phyloP scores from a whole-genome alignment of 1,140 invertebrate genomes.

The Chlorops oryzae region DNA sequence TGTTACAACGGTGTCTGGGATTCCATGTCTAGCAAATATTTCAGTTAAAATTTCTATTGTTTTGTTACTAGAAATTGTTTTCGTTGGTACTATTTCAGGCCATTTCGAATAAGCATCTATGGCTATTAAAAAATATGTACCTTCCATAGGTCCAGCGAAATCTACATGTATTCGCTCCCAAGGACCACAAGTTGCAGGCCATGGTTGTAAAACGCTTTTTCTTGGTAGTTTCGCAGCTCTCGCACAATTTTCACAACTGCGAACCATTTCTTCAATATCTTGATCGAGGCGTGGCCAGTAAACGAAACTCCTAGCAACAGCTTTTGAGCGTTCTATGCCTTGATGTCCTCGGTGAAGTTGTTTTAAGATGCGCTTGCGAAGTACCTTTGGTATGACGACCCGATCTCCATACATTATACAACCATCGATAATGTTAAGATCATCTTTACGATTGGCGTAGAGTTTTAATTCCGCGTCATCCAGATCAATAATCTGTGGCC shows the following conservation, averaged over 20 bases:
- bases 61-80: background rate
- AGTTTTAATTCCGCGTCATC: too few species aligned
- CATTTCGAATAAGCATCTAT: slow-evolving; percentile 16
- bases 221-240: background rate
- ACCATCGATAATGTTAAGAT: slow-evolving; percentile 1
- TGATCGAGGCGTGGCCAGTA: slow-evolving; percentile 51
- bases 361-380: slow-evolving; percentile 38
- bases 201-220: background rate
- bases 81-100: slow-evolving; percentile 7
- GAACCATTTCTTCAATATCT: slow-evolving; percentile 42
- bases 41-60: slow-evolving; percentile 5
- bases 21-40: slow-evolving; percentile 19
- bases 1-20: too few species aligned
- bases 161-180: slow-evolving; percentile 10
- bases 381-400: slow-evolving; percentile 34
- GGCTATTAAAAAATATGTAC: slow-evolving; percentile 6
- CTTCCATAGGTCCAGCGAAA: slow-evolving; percentile 9
- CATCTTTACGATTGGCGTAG: slow-evolving; percentile 1
- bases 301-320: slow-evolving; percentile 37
- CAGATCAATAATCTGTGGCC: too few species aligned
- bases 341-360: slow-evolving; percentile 43
- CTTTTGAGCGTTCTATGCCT: slow-evolving; percentile 7
- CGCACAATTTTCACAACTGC: background rate
- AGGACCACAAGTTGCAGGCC: slow-evolving; percentile 1
- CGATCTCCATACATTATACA: slow-evolving; percentile 11